Conservation (phyloP, 2,888 invertebrate genomes). For the Trachelus troglodyta region DNA sequence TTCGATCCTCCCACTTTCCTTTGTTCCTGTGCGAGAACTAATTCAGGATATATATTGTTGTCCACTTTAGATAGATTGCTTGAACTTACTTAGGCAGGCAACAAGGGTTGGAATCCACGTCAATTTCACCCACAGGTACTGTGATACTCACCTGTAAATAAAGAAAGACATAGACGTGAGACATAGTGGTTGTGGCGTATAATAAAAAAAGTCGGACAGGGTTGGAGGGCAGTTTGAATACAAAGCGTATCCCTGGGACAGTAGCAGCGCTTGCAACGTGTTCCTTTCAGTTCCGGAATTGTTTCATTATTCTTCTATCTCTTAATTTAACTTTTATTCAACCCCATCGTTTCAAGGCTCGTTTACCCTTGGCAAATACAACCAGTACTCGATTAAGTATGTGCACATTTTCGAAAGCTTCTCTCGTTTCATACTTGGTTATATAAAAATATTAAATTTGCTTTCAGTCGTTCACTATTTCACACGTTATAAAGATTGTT, state of each 20-base stretch:
- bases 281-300: neutral
- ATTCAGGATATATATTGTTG: neutral
- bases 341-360: neutral
- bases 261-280: neutral
- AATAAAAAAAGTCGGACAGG: conserved; percentile 17
- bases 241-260: neutral
- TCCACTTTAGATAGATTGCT: neutral
- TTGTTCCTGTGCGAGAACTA: neutral
- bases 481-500: neutral
- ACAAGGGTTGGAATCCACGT: neutral
- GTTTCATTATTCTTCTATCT: neutral
- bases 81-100: neutral
- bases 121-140: conserved; percentile 11
- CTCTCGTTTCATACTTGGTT: neutral
- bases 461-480: neutral
- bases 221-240: neutral
- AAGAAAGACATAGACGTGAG: conserved; percentile 15
- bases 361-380: neutral
- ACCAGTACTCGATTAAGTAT: neutral
- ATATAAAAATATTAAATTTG: neutral
- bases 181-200: neutral
- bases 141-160: conserved; percentile 44
- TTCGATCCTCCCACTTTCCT: neutral
- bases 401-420: neutral
- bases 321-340: neutral